Evolutionary conservation across 37 sponge, comb jelly and placozoan genomes (phyloP), one percentile per base, ranked within the genome.

Genomic region (Agelas oroides): DNA sequence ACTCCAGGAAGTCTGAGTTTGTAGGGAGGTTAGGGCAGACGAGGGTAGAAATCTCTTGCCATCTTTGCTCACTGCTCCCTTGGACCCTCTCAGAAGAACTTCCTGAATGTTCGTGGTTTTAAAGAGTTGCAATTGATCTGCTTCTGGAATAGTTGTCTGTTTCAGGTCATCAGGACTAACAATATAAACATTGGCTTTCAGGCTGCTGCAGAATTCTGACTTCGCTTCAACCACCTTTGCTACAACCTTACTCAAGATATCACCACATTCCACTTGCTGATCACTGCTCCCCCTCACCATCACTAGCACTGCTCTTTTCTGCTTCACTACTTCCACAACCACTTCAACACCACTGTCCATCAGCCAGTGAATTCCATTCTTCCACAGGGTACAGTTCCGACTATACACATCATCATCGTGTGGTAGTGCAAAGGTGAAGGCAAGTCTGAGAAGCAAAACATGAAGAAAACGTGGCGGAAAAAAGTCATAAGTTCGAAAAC

Each of bases 341-440:
- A 57, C 53, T 52, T 77, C 86, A 21, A 75, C 77, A 21, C 86
- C 86, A 54, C 34, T 16, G 25, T 59, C 54, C 37, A 32, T 68
- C 21, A 55, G 20, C 86, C 86, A 86, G 30, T 86, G 77, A 37
- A 85, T 67, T 13, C 86, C 86, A 85, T 41, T 53, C 60, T 76
- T 86, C 86, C 86, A 86, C 70, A 77, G 33, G 1, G 3, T 59
- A 67, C 86, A 86, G 18, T 35, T 68, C 41, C 71, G 76, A 17
- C 53, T 40, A 52, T 1, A 12, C 23, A 20, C 18, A 23, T 1
- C 24, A 31, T 24, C n/a, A 18, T 79, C 41, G 56, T 32, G 77
- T 56, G 37, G 54, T 76, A 15, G 23, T 30, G 11, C 53, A 67
- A 23, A 67, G n/a, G n/a, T n/a, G n/a, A n/a, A n/a, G n/a, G n/a